Base-by-base conservation (phyloP, 2,888 invertebrate genomes). In the Andrena dorsata region DNA sequence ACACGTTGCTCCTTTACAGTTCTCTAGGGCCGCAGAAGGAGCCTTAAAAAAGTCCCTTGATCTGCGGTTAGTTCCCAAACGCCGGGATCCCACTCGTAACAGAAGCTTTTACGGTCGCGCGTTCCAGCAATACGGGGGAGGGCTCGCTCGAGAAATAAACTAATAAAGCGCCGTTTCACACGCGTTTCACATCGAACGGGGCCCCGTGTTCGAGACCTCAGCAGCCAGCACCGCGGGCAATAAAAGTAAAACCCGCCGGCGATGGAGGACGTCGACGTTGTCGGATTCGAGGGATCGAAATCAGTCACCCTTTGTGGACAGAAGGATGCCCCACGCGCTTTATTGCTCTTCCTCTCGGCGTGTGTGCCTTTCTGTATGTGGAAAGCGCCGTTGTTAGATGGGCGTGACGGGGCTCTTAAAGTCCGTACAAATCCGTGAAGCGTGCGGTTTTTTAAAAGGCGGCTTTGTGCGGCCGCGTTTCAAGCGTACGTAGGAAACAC, bases 101-200 rank as follows among this genome's bases (percentile, higher is more conserved):
- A 68, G 58, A 63, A 66, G 61, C 77, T 88, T 88, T 87, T 86
- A 85, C 85, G 73, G 73, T 32, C 76, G 60, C 80, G 77, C 69
- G 80, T 70, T 68, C 66, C 51, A 58, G 13, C 41, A 20, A 32
- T 53, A 16, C 30, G 86, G 82, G 80, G 80, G 84, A 41, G 41
- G 4, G 41, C 41, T 16, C 16, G 41, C 83, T 84, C 86, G 88
- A 81, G 89, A 91, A 91, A 92, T 92, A 92, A 91, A 91, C 91
- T 86, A 90, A 92, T 91, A 91, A 91, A 91, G 72, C 82, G 70
- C 28, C 81, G 79, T 84, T 86, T 87, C 87, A 83, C 88, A 86
- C 84, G 78, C 78, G 85, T 88, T 87, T 23, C 85, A 87, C 82
- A 74, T 64, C 63, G 80, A 78, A 80, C 70, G 73, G 66, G 53